A percentile compares a stretch with the other conserved stretches of the same genome.
Evolutionary conservation across 1,140 invertebrate genomes (phyloP).

Genomic region (Pogonognathellus flavescens): DNA sequence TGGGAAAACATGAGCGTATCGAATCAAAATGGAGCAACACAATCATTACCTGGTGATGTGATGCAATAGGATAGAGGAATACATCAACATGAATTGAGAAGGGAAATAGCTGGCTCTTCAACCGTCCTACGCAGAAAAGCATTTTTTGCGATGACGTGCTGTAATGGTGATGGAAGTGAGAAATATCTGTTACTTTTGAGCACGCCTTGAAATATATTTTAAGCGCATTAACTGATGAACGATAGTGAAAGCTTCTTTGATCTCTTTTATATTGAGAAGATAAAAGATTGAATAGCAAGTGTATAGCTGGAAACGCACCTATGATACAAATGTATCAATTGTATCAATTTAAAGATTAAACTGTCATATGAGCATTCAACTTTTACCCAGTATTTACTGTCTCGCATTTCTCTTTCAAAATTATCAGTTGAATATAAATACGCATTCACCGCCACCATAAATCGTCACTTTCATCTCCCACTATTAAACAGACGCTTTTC

Average conservation of each 20-base stretch:
- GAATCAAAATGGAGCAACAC: background rate
- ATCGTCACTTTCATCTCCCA: too few relatives aligned
- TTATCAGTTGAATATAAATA: too few relatives aligned
- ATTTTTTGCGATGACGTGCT: background rate
- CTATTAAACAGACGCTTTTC: too few relatives aligned
- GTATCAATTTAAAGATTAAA: conserved; percentile 46
- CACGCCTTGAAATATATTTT: conserved; percentile 26
- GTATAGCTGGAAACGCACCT: too few relatives aligned
- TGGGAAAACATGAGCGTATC: background rate
- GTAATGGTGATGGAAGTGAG: conserved; percentile 11
- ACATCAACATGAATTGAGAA: conserved; percentile 42
- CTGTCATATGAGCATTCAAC: background rate
- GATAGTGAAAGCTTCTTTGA: background rate
- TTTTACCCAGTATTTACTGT: conserved; percentile 2
- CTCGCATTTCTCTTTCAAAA: background rate
- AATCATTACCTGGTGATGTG: conserved; percentile 5
- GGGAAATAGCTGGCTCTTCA: conserved; percentile 3
- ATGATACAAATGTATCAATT: conserved; percentile 15
- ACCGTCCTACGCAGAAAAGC: background rate
- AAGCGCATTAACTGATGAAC: conserved; percentile 30
- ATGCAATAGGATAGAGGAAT: conserved; percentile 8
- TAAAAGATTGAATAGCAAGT: conserved; percentile 25
- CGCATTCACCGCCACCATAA: too few relatives aligned
- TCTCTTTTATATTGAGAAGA: conserved; percentile 22
- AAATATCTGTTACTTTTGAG: conserved; percentile 21